Base-by-base conservation (phyloP, 2,113 vertebrate species). In the Hyperopisus bebe region DNA sequence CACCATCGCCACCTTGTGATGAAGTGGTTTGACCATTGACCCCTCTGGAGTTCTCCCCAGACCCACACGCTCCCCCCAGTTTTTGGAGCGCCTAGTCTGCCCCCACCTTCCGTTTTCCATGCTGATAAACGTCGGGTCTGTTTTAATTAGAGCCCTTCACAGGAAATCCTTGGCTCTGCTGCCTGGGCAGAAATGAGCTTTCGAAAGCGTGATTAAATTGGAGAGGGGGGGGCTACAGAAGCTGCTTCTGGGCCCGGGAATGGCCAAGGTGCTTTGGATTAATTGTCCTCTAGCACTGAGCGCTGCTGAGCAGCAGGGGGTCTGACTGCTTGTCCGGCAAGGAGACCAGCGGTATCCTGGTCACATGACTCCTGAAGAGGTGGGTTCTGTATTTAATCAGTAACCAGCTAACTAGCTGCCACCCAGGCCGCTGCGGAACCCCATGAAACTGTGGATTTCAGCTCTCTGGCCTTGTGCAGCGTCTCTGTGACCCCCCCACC, bases 131-230 rank as follows among this genome's bases (percentile, higher is more conserved):
- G 35, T n/a, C 19, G 58, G 42, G 24, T 66, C 87, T 19, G 4
- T 42, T 88, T 88, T 88, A 88, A 88, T 88, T 88, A 42, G 35
- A n/a, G 58, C 13, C 74, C 82, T n/a, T 84, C 19, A 39, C 31
- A 82, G 77, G 19, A 82, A 82, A 84, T 66, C 39, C 55, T 46
- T 88, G 87, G 35, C 87, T 44, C 55, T 24, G 87, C 31, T 39
- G 17, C 19, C 39, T 44, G 39, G 19, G 35, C 87, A 88, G 55
- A 62, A 31, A 88, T 47, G 48, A 51, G 85, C 19, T 31, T 50
- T 13, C n/a, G 48, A 86, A 6, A n/a, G 39, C 5, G 1, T 88
- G 55, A 88, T 88, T 88, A 62, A 88, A 88, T 62, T 0, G 77
- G 77, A 35, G 42, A 0, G 80, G 70, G 31, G 31, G 70, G 46